Conservation (phyloP, 2,113 vertebrate species). For the Dryoscopus gambensis region DNA sequence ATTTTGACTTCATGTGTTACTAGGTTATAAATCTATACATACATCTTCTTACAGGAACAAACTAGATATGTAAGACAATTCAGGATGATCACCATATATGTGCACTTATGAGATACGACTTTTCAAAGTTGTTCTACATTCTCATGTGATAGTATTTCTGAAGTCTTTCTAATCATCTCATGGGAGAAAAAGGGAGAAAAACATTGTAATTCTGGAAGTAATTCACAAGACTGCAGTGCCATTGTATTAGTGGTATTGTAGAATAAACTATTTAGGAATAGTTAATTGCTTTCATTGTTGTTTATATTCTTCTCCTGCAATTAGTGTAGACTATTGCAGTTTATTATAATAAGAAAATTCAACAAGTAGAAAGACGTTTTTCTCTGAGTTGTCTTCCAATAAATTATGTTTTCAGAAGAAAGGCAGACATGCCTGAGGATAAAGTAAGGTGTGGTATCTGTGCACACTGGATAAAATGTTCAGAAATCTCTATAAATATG, state of each 20-base stretch:
- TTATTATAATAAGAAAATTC: not conserved
- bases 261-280: not conserved
- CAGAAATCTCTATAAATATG: not conserved
- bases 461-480: not conserved
- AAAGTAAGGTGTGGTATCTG: not conserved
- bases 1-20: not conserved
- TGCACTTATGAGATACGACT: not conserved
- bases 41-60: not conserved
- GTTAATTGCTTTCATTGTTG: not conserved
- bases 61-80: not conserved
- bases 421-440: not conserved
- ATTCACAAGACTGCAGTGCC: not conserved
- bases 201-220: not conserved
- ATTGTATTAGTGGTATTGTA: not conserved
- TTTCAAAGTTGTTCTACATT: not conserved
- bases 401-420: not conserved
- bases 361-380: not conserved
- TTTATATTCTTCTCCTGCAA: not conserved
- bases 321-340: not conserved
- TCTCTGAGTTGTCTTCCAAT: not conserved
- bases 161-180: not conserved
- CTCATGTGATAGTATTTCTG: not conserved
- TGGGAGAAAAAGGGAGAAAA: not conserved
- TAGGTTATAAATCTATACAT: not conserved
- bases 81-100: not conserved